phyloP scores from a whole-genome alignment of 2,888 invertebrate genomes.

The Trichopoda pennipes region DNA sequence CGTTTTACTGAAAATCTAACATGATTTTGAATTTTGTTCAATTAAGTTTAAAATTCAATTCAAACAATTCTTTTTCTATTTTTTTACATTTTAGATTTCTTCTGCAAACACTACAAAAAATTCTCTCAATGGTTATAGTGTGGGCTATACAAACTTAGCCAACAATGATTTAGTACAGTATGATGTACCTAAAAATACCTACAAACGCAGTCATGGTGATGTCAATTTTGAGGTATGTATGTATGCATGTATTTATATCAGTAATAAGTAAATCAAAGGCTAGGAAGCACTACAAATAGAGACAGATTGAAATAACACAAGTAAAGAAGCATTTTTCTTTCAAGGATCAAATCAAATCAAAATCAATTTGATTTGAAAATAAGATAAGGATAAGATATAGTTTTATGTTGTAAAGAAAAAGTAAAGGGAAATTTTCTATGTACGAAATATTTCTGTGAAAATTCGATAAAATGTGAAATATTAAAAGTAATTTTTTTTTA shows the following conservation, averaged over 20 bases:
- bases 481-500: no score
- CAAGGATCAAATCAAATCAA: no score
- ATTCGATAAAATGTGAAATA: no score
- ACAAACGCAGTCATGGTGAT: constrained; percentile 76
- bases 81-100: constrained; percentile 72
- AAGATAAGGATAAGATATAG: no score
- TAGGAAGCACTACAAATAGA: not conserved
- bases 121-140: constrained; percentile 69
- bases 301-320: no score
- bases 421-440: no score
- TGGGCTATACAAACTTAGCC: constrained; percentile 70
- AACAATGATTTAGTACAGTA: constrained; percentile 76
- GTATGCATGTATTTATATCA: not conserved
- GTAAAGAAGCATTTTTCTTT: no score
- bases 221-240: constrained; percentile 78
- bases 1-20: not conserved
- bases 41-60: constrained; percentile 22
- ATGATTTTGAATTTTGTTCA: constrained; percentile 10
- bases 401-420: no score
- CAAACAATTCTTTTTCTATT: not conserved
- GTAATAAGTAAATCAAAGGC: not conserved
- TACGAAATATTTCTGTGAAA: no score
- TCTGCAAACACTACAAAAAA: constrained; percentile 72
- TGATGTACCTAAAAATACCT: constrained; percentile 77
- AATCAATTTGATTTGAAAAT: no score